Evolutionary conservation across 2,113 vertebrate genomes (phyloP).

Genomic region (Larimichthys crocea): DNA sequence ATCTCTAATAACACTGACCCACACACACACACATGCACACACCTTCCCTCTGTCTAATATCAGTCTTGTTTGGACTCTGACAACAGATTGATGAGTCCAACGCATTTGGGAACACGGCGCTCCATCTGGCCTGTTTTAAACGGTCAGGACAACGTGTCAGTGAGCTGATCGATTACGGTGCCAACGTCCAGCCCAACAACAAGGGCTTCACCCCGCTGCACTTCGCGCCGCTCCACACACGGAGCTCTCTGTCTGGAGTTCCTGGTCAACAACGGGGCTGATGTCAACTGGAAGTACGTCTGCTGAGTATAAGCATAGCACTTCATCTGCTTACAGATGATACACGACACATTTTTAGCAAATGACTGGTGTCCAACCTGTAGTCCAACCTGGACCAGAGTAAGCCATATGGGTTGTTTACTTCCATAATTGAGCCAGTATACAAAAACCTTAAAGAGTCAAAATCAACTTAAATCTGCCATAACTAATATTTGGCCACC

Average conservation of each 20-base stretch:
- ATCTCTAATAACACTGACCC: not conserved
- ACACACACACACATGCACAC: no score
- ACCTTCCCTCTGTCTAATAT: not conserved
- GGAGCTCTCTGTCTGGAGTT: slow-evolving; percentile 95
- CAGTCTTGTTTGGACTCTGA: not conserved
- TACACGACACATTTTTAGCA: no score
- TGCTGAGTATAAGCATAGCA: not conserved
- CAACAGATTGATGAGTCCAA: slow-evolving; percentile 95
- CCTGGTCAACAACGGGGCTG: slow-evolving; percentile 94
- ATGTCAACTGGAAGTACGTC: slow-evolving; percentile 94
- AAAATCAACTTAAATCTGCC: no score
- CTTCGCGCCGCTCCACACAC: slow-evolving; percentile 95
- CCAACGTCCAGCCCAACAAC: slow-evolving; percentile 96
- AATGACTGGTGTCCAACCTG: no score
- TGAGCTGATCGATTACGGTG: slow-evolving; percentile 95
- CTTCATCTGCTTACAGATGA: not conserved
- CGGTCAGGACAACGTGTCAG: slow-evolving; percentile 95
- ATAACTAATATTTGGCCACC: no score
- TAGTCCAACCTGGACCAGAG: no score
- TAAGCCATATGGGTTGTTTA: not conserved
- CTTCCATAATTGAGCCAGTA: no score
- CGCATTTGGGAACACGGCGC: slow-evolving; percentile 94
- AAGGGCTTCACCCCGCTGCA: slow-evolving; percentile 97
- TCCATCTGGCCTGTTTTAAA: slow-evolving; percentile 98
- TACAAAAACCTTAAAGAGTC: no score